Evolutionary conservation across 2,113 vertebrate genomes (phyloP).

Genomic region (Heterotilapia buettikoferi): DNA sequence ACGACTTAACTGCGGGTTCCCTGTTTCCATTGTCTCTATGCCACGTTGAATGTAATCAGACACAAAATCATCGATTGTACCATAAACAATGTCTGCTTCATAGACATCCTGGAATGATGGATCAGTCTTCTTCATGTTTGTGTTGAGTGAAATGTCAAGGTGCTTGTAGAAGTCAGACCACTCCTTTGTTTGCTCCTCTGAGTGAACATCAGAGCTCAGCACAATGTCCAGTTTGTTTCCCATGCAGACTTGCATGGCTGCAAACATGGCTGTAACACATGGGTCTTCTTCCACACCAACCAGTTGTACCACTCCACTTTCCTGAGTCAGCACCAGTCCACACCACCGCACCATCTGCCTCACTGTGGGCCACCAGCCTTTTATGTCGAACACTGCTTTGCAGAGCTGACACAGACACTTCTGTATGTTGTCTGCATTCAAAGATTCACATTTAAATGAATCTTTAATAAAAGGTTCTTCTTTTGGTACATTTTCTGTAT

Average conservation of each 20-base stretch:
- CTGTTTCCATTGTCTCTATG: background rate
- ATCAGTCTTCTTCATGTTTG: background rate
- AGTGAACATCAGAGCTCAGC: background rate
- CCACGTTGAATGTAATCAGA: rapidly evolving
- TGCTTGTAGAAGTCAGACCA: background rate
- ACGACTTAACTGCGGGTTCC: rapidly evolving
- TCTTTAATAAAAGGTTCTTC: rapidly evolving
- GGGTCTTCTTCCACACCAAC: background rate
- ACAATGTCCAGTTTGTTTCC: background rate
- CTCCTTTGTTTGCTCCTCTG: background rate
- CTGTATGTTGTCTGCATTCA: rapidly evolving
- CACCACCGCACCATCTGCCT: background rate
- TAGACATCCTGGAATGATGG: background rate
- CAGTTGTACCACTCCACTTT: rapidly evolving
- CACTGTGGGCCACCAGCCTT: background rate
- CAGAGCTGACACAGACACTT: background rate
- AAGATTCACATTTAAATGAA: background rate
- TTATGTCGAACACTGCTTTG: rapidly evolving
- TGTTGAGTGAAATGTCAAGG: background rate
- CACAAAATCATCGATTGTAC: background rate
- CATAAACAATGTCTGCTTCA: background rate
- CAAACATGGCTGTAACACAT: conserved; percentile 11
- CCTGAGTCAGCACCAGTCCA: rapidly evolving
- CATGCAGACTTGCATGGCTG: background rate
- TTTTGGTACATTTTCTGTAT: background rate